Conservation (phyloP, 2,113 vertebrate genomes). For the Nansenia antarctica region DNA sequence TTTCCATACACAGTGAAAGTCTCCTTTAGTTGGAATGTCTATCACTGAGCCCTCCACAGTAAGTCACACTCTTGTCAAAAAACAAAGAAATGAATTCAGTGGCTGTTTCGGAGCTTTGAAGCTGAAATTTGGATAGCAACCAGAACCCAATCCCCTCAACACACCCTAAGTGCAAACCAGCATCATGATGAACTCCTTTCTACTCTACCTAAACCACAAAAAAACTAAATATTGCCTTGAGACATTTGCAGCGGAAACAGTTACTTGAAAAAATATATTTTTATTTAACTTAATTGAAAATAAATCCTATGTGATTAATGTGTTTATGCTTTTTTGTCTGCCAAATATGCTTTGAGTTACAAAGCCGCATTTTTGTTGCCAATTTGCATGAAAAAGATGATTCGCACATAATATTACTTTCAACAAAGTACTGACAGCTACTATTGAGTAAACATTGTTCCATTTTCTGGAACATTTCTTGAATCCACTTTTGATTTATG, state of each 20-base stretch:
- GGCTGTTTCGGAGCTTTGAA: constrained; percentile 31
- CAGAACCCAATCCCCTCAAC: constrained; percentile 26
- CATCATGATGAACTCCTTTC: constrained; percentile 22
- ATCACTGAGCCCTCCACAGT: constrained; percentile 11
- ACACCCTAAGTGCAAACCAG: constrained; percentile 20
- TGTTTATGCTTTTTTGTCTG: constrained; percentile 47
- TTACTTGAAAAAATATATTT: constrained; percentile 44
- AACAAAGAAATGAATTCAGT: constrained; percentile 32
- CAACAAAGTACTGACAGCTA: constrained; percentile 39
- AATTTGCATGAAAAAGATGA: constrained; percentile 49
- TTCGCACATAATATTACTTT: constrained; percentile 34
- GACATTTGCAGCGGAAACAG: constrained; percentile 41
- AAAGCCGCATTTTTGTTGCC: constrained; percentile 38
- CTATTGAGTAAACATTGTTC: constrained; percentile 31
- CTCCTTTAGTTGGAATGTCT: neutral
- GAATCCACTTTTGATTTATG: constrained; percentile 17
- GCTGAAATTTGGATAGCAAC: constrained; percentile 39
- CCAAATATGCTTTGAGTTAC: constrained; percentile 43
- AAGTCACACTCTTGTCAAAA: constrained; percentile 37
- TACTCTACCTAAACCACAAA: constrained; percentile 28
- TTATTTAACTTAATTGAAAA: constrained; percentile 54
- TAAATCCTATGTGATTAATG: constrained; percentile 47
- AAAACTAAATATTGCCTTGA: constrained; percentile 33
- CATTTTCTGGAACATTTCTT: constrained; percentile 39
- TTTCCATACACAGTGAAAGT: no score